Base-by-base conservation (phyloP, 2,888 invertebrate species). In the Zeuzera pyrina region DNA sequence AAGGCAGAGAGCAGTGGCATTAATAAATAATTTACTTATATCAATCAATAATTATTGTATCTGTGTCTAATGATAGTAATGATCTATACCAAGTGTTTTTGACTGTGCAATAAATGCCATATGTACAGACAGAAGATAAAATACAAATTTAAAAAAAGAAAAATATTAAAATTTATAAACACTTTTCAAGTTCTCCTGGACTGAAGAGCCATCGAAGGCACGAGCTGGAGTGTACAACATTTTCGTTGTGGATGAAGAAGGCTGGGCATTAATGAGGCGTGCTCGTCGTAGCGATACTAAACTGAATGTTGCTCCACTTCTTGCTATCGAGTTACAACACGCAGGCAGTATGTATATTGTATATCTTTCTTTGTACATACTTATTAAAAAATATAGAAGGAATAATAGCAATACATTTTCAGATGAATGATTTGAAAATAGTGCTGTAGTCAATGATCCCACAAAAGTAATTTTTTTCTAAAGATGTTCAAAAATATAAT, bases 191-290 rank as follows among this genome's bases (percentile, higher is more conserved):
- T 91, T 98, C 13, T 97, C 97, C 47, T 97, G 97, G 94, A 93
- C 92, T 6, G 94, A 95, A 60, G 97, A 97, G 41, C 88, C 91
- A 14, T 89, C 91, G 29, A 90, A 91, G 49, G 91, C 95, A 0
- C 88, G 89, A 33, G 89, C 94, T 28, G 97, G 96, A 15, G 89
- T 90, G 29, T 91, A 94, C 49, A 86, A 87, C 35, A 86, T 98
- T 29, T 89, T 91, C 39, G 81, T 98, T 12, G 91, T 92, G 54
- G 96, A 97, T 50, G 97, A 98, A 77, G 97, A 98, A 59, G 94
- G 95, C 36, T 97, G 92, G 78, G 90, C 93, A 1, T 89, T 90
- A 3, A 86, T 96, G 33, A 90, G 93, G 35, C 95, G 97, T 65
- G 94, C 92, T 3, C 84, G 90, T 45, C 87, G 92, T 30, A 84